Evolutionary conservation across 2,113 vertebrate species (phyloP).

Genomic region (Tenebrosternarchus preto): DNA sequence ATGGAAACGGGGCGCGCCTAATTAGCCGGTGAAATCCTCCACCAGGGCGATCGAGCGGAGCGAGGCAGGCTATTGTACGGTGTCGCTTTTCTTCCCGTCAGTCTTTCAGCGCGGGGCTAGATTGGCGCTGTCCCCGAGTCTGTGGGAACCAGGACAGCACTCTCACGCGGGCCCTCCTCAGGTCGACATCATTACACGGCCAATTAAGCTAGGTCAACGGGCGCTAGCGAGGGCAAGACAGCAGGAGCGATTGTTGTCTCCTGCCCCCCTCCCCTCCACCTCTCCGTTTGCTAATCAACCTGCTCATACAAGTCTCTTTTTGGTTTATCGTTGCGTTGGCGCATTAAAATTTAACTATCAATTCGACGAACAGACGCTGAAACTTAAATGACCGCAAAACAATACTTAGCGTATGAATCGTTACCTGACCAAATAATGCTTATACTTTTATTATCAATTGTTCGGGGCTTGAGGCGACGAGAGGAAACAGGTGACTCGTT

Average conservation of each 20-base stretch:
- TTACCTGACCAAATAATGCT: constrained; percentile 21
- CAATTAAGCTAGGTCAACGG: constrained; percentile 75
- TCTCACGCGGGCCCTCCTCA: constrained; percentile 66
- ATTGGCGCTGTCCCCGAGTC: constrained; percentile 65
- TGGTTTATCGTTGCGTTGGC: neutral
- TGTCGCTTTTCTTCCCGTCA: constrained; percentile 53
- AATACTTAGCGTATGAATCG: neutral
- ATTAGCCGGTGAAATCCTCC: constrained; percentile 57
- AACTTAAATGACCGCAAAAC: neutral
- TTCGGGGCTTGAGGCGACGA: constrained; percentile 8
- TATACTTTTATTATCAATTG: constrained; percentile 25
- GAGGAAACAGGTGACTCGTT: constrained; percentile 41
- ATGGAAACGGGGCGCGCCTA: constrained; percentile 54
- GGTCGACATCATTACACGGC: constrained; percentile 76
- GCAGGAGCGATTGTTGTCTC: constrained; percentile 60
- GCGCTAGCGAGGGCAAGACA: constrained; percentile 65
- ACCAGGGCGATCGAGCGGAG: constrained; percentile 11
- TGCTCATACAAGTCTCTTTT: neutral
- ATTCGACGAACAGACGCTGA: constrained; percentile 2
- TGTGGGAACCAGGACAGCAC: constrained; percentile 66
- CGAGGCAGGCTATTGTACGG: constrained; percentile 44
- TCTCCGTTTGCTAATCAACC: neutral
- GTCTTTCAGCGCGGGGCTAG: constrained; percentile 60
- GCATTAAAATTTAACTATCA: neutral
- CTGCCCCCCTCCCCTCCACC: constrained; percentile 39